Base-by-base conservation (phyloP, 2,888 invertebrate genomes). In the Apamea anceps region DNA sequence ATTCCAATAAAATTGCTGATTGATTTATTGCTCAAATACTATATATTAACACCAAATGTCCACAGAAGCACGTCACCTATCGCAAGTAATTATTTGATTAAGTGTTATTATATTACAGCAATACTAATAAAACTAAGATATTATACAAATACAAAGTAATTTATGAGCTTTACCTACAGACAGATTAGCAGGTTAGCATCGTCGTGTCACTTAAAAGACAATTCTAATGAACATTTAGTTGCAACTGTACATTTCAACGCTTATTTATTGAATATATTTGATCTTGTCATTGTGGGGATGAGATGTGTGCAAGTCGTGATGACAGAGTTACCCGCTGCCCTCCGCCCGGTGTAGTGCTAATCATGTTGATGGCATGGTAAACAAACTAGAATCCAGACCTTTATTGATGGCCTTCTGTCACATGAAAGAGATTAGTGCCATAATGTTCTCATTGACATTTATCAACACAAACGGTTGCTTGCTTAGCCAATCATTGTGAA, bases 351-450 rank as follows among this genome's bases (percentile, higher is more conserved):
- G 63, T 45, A 21, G 74, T 76, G 87, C 84, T 90, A 86, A 88
- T 80, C 75, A 72, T 62, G 68, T 85, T 89, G 85, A 89, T 85
- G 67, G 71, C 72, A 85, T 72, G 71, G 84, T 84, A 88, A 91
- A 91, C 87, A 92, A 42, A 76, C 75, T 80, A 76, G 60, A 84
- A 80, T 79, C 77, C 84, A 83, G 88, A 86, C 81, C 84, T 80
- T 85, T 87, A 84, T 86, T 87, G 75, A 85, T 77, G 87, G 88
- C 84, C 85, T 81, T 86, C 80, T 80, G 85, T 90, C 90, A 89
- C 84, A 90, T 93, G 90, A 88, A 90, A 91, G 81, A 91, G 84
- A 92, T 93, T 92, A 93, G 85, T 89, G 82, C 84, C 88, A 75
- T 82, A 68, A 72, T 82, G 82, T 85, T 81, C 77, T 71, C 68